Base-by-base conservation (phyloP, 2,797 vertebrate species). In the Acipenser transmontanus region DNA sequence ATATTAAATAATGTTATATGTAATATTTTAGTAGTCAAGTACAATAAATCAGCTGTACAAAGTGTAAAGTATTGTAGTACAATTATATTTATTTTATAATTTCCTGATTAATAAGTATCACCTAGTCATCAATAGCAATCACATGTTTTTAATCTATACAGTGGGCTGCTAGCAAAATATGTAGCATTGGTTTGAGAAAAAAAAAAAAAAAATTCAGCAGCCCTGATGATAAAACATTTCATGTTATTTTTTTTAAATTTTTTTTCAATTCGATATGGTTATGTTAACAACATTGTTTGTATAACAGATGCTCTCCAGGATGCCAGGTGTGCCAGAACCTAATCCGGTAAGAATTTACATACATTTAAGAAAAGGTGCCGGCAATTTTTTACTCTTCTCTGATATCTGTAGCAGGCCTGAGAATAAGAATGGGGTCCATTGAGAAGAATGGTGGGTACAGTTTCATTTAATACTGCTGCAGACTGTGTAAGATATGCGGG, bases 261-360 rank as follows among this genome's bases (percentile, higher is more conserved):
- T 54, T 7, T n/a, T 54, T 9, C 52, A 54, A 54, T 10, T 49
- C 52, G 10, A n/a, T 49, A 6, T 49, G 14, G 52, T 14, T 49
- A n/a, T 50, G 67, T 71, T 73, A 8, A 12, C 70, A 51, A 71
- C 13, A 66, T 76, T 75, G 14, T 74, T 77, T 80, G 75, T 83
- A 56, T 84, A 79, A 63, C 81, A 99, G 97, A 80, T 98, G 96
- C 80, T 75, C 79, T 73, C 86, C 92, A 77, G 89, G 91, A 70
- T 98, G 95, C 72, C 95, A 97, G 71, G 84, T 98, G 67, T 98
- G 96, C 79, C 95, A 96, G 74, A 98, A 91, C 82, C 82, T 98
- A 80, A 93, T 99, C 81, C 93, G 96, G 96, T 99, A 91, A 76
- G 70, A 66, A 20, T 66, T 54, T 9, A 54, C 52, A 9, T 9